Evolutionary conservation across 2,797 vertebrate genomes (phyloP).

Genomic region (Melanotaenia maccullochi): DNA sequence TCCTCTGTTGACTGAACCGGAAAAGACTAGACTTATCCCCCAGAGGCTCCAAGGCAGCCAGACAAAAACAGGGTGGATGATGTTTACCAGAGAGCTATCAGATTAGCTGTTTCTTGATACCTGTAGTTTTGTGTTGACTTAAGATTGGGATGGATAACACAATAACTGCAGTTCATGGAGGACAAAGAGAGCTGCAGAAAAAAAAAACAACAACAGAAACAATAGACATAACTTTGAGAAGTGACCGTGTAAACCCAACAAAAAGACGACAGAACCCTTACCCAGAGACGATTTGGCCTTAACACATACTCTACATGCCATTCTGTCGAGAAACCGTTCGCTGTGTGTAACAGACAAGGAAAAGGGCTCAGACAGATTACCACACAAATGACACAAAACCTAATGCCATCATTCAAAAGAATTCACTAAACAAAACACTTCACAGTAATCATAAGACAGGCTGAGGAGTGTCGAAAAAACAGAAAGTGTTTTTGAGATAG

Average conservation of each 20-base stretch:
- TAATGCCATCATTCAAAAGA: neutral
- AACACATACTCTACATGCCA: constrained; percentile 7
- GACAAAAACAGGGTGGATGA: constrained; percentile 33
- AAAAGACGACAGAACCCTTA: constrained; percentile 19
- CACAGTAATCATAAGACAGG: neutral
- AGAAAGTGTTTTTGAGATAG: too few species aligned
- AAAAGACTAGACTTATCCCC: constrained; percentile 61
- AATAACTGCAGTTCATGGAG: constrained; percentile 10
- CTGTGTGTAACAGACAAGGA: constrained; percentile 6
- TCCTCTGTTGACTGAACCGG: constrained; percentile 56
- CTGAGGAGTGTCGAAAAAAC: neutral
- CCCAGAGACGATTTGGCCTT: constrained; percentile 2
- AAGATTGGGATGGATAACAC: constrained; percentile 20
- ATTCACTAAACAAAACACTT: neutral
- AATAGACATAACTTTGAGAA: constrained; percentile 11
- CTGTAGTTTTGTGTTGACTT: constrained; percentile 20
- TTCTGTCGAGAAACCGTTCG: neutral
- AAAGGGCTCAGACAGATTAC: constrained; percentile 5
- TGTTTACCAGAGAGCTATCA: constrained; percentile 31
- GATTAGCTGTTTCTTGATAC: constrained; percentile 30
- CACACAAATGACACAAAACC: constrained; percentile 9
- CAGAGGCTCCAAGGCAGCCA: constrained; percentile 27
- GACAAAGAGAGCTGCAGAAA: constrained; percentile 13
- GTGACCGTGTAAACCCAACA: constrained; percentile 17
- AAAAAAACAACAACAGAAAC: neutral